Evolutionary conservation across 2,113 vertebrate genomes (phyloP), one percentile per base, ranked within the genome.

Genomic region (Rallus limicola): DNA sequence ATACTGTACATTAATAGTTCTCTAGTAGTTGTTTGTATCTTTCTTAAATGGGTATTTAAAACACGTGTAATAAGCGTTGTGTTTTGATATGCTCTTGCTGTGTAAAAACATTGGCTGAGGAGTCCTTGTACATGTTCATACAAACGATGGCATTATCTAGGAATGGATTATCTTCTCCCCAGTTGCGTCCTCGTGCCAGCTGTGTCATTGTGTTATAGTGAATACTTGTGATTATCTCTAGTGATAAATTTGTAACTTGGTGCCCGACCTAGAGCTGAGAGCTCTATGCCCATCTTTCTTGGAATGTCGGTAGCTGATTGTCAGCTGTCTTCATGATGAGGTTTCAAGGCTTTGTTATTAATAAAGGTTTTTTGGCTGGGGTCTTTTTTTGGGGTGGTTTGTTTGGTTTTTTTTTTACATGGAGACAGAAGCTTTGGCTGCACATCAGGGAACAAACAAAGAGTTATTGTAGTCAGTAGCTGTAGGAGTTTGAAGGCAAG

Each of bases 401-500:
- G 36, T 36, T 36, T 36, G 36, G 36, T 36, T 48, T 48, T 56
- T 53, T 86, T 89, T 80, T 23, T 85, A 71, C 87, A 80, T 4
- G 21, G 77, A 90, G 84, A 75, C 90, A 97, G 94, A 97, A 86
- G 40, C 84, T 94, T 97, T 97, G 97, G 94, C 95, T 82, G 79
- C 52, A 82, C 81, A 94, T 96, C 86, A 95, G 31, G 94, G 78
- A 86, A 64, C 87, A 94, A 96, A 96, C 93, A 97, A 95, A 93
- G 95, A 82, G 33, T 93, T 95, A 95, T 64, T 97, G 93, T 97
- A 62, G 94, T 96, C 81, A 69, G 70, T 93, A 89, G 92, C 87
- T 96, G 75, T 88, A 89, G 85, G 80, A 97, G 87, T 94, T 94
- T 90, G 92, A 93, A 88, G 59, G 70, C 72, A 93, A 96, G 88